These are phyloP conservation scores for Oscheius sp. DNA, from an alignment of 2,888 invertebrate genomes.

Conservation along the genomic window DNA sequence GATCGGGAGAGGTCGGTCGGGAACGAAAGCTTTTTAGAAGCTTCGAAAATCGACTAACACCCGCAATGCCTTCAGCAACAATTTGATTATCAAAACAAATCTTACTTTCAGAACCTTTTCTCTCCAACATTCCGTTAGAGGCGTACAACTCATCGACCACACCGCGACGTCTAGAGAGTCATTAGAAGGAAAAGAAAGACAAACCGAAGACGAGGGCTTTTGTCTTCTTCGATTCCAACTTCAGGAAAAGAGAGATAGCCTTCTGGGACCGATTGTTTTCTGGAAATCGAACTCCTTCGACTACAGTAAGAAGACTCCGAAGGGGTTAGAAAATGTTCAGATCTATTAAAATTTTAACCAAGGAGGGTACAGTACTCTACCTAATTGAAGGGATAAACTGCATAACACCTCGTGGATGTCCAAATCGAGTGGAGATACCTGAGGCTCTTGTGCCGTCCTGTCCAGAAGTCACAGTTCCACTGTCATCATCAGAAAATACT, in stretches of 20 bases:
- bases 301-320: conserved; percentile 29
- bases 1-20: conserved; percentile 56
- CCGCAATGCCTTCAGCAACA: too few species aligned
- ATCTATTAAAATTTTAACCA: too few species aligned
- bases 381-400: conserved; percentile 66
- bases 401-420: conserved; percentile 68
- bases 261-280: conserved; percentile 34
- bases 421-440: conserved; percentile 60
- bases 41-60: conserved; percentile 58
- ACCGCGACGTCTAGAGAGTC: conserved; percentile 42
- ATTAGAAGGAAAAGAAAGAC: not conserved
- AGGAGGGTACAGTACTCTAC: conserved; percentile 22
- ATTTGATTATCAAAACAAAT: too few species aligned
- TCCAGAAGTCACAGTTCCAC: conserved; percentile 35
- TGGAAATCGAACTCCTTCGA: conserved; percentile 11
- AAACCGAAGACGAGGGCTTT: conserved; percentile 18
- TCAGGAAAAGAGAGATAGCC: conserved; percentile 27
- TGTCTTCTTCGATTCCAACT: conserved; percentile 1
- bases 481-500: conserved; percentile 49
- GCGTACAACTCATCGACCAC: conserved; percentile 51
- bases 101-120: conserved; percentile 56
- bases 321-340: conserved; percentile 39
- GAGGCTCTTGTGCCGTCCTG: conserved; percentile 43
- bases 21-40: conserved; percentile 56
- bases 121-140: conserved; percentile 36